Percentiles rank a stretch among this genome's conserved stretches.
Evolutionary conservation across 1,140 invertebrate species (phyloP).

Genomic region (Ostrea edulis): DNA sequence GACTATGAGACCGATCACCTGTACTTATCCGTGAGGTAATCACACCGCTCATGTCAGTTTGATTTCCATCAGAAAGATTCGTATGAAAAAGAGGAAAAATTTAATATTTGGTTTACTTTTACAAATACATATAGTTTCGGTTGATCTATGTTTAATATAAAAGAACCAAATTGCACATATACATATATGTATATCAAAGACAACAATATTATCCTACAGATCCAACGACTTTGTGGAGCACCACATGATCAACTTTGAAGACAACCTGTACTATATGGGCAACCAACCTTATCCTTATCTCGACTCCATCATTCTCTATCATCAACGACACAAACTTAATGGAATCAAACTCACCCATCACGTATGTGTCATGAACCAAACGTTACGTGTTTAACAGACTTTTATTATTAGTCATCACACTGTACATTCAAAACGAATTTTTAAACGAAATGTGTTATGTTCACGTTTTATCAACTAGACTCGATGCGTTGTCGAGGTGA

Average conservation of each 20-base stretch:
- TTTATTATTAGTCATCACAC: not conserved
- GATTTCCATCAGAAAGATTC: not conserved
- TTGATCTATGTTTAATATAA: too few species aligned
- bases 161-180: too few species aligned
- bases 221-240: conserved; percentile 62
- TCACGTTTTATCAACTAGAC: too few species aligned
- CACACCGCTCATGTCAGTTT: not conserved
- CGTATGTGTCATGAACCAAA: too few species aligned
- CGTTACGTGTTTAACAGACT: not conserved
- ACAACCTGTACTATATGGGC: conserved; percentile 68
- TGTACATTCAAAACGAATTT: not conserved
- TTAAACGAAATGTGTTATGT: too few species aligned
- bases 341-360: conserved; percentile 66
- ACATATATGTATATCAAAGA: not conserved
- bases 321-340: conserved; percentile 66
- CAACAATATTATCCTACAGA: conserved; percentile 50
- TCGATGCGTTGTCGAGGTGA: too few species aligned
- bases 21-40: conserved; percentile 68
- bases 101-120: too few species aligned
- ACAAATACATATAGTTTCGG: too few species aligned
- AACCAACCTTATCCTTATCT: conserved; percentile 71
- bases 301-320: conserved; percentile 71
- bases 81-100: too few species aligned
- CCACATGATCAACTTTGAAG: conserved; percentile 65
- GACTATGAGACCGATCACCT: conserved; percentile 65